Conservation (phyloP, 92 coral and sea anemone species). For the Phenganax marumi region DNA sequence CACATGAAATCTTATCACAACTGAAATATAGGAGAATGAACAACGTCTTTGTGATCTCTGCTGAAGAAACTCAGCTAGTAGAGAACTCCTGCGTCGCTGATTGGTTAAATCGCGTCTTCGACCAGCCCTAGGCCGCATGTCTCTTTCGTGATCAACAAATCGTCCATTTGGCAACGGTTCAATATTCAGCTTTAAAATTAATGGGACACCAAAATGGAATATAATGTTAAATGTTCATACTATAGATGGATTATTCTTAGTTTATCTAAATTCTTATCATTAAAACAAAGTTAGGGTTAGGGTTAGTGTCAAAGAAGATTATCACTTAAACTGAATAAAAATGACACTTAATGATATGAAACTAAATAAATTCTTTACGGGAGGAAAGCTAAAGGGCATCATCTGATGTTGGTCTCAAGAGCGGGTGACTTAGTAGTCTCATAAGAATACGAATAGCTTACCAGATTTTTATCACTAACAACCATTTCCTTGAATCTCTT, state of each 20-base stretch:
- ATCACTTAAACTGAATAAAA: too few relatives aligned
- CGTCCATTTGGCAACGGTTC: background rate
- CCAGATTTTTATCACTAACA: constrained; percentile 2
- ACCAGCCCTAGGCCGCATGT: too few relatives aligned
- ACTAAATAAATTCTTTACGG: background rate
- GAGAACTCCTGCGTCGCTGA: background rate
- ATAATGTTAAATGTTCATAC: background rate
- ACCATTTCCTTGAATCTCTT: constrained; percentile 11
- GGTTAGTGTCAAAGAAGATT: too few relatives aligned
- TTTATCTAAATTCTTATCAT: background rate
- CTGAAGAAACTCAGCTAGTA: background rate
- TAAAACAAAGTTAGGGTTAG: too few relatives aligned
- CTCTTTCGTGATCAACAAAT: background rate
- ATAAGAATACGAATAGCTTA: constrained; percentile 1
- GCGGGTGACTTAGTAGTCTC: background rate
- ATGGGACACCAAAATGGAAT: background rate
- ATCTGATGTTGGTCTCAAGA: background rate
- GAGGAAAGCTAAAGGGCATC: background rate
- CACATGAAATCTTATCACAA: background rate
- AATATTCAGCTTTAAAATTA: constrained; percentile 1
- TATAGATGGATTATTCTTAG: background rate
- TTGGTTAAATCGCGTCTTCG: background rate
- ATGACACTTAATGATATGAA: too few relatives aligned
- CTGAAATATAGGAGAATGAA: background rate
- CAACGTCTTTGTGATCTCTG: background rate